A percentile compares a stretch with the other conserved stretches of the same genome.
These are phyloP conservation scores for Acrocera orbiculus DNA, from an alignment of 2,888 invertebrate genomes.

Conservation along the genomic window DNA sequence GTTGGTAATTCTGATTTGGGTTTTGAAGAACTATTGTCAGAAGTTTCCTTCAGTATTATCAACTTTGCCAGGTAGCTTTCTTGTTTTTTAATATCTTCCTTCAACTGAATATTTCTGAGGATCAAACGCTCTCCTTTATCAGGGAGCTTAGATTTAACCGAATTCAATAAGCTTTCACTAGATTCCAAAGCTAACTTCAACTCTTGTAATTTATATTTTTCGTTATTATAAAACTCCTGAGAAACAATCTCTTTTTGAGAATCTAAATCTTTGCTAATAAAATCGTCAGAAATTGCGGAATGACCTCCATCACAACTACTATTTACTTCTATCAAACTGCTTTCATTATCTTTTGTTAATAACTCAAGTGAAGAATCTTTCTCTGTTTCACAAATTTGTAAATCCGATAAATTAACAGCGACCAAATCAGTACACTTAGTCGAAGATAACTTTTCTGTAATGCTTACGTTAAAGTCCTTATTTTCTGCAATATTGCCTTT, in stretches of 20 bases:
- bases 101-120: slow-evolving; percentile 32
- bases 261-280: neutral
- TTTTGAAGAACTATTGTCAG: no score
- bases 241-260: slow-evolving; percentile 14
- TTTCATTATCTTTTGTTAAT: no score
- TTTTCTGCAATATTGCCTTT: neutral
- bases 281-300: neutral
- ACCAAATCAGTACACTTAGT: slow-evolving; percentile 5
- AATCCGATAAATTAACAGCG: no score
- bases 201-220: slow-evolving; percentile 32
- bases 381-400: no score
- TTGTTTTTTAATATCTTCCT: slow-evolving; percentile 32
- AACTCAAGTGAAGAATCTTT: no score
- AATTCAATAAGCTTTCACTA: slow-evolving; percentile 19
- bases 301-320: no score
- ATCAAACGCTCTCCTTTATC: slow-evolving; percentile 44
- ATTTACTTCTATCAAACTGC: no score
- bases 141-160: slow-evolving; percentile 32
- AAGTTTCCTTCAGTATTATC: slow-evolving; percentile 26
- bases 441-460: slow-evolving; percentile 10
- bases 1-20: slow-evolving; percentile 8
- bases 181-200: slow-evolving; percentile 32
- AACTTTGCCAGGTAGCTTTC: slow-evolving; percentile 35
- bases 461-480: slow-evolving; percentile 3
- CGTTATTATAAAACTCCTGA: slow-evolving; percentile 26